phyloP scores from a whole-genome alignment of 2,888 invertebrate genomes.

The Eucriotettix oculatus region DNA sequence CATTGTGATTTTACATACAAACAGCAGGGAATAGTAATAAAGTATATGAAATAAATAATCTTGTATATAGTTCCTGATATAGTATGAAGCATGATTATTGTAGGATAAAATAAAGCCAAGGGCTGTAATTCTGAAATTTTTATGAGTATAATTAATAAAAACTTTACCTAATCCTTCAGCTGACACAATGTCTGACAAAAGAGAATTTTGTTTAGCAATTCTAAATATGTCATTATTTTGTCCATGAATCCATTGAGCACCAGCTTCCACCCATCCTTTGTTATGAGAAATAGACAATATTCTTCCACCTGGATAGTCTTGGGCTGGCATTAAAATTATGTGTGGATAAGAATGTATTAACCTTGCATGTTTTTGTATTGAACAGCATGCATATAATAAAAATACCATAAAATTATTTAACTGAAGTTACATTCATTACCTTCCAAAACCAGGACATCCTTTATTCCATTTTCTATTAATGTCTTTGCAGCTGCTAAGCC shows the following conservation, averaged over 20 bases:
- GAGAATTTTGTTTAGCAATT: slow-evolving; percentile 27
- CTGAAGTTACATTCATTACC: slow-evolving; percentile 18
- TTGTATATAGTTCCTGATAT: neutral
- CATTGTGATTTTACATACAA: too few relatives aligned
- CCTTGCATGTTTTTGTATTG: too few relatives aligned
- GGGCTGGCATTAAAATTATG: slow-evolving; percentile 21
- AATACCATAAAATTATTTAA: neutral
- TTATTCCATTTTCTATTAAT: slow-evolving; percentile 27
- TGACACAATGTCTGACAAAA: slow-evolving; percentile 30
- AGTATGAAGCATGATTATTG: neutral
- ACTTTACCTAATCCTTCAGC: slow-evolving; percentile 36
- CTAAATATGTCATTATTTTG: slow-evolving; percentile 38
- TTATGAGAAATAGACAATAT: slow-evolving; percentile 28
- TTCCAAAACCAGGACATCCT: slow-evolving; percentile 36
- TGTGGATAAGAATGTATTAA: too few relatives aligned
- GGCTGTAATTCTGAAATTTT: too few relatives aligned
- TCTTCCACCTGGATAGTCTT: slow-evolving; percentile 35
- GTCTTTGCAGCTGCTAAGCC: slow-evolving; percentile 38
- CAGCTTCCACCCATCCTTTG: slow-evolving; percentile 43
- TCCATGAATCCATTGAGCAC: slow-evolving; percentile 69
- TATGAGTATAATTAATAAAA: neutral
- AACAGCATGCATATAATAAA: neutral
- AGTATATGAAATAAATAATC: neutral
- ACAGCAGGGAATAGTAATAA: neutral
- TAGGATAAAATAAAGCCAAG: neutral